Percentiles rank a stretch among this genome's conserved stretches.
Conservation (phyloP, 2,888 invertebrate genomes). For the Hydroisotoma schaefferi region DNA sequence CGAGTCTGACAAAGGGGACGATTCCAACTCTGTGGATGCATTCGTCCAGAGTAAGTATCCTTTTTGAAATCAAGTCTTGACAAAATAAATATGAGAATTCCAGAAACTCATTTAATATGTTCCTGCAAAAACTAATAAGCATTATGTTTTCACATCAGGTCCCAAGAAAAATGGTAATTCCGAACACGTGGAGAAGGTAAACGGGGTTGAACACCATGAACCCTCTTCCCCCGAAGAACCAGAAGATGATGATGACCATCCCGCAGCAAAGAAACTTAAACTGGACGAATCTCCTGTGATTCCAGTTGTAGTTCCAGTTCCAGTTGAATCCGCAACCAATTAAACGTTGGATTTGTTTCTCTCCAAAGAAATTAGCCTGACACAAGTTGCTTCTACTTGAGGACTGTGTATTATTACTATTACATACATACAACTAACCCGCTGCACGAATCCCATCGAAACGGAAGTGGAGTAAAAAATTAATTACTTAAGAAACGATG, state of each 20-base stretch:
- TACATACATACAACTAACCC: not conserved
- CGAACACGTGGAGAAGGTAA: constrained; percentile 15
- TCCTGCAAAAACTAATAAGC: not conserved
- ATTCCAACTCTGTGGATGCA: constrained; percentile 41
- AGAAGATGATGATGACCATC: constrained; percentile 25
- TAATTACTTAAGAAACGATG: constrained; percentile 6
- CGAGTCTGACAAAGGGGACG: constrained; percentile 39
- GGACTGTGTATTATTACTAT: not conserved
- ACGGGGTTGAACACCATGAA: constrained; percentile 24
- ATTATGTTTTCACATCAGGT: constrained; percentile 12
- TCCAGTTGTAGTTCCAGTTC: not conserved
- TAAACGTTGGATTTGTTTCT: not conserved
- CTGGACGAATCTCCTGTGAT: constrained; percentile 14
- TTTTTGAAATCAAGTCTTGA: not conserved
- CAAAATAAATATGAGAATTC: not conserved
- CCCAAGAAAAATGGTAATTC: constrained; percentile 24
- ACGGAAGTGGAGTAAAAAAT: not conserved
- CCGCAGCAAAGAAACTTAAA: constrained; percentile 42
- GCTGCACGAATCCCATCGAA: constrained; percentile 5
- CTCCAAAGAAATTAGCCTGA: constrained; percentile 5
- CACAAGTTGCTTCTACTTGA: not conserved
- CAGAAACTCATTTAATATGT: not conserved
- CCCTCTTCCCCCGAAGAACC: constrained; percentile 28
- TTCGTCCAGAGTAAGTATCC: constrained; percentile 31
- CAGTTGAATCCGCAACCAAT: constrained; percentile 1